Conservation (phyloP, 2,888 invertebrate species). For the Tipula confusa region DNA sequence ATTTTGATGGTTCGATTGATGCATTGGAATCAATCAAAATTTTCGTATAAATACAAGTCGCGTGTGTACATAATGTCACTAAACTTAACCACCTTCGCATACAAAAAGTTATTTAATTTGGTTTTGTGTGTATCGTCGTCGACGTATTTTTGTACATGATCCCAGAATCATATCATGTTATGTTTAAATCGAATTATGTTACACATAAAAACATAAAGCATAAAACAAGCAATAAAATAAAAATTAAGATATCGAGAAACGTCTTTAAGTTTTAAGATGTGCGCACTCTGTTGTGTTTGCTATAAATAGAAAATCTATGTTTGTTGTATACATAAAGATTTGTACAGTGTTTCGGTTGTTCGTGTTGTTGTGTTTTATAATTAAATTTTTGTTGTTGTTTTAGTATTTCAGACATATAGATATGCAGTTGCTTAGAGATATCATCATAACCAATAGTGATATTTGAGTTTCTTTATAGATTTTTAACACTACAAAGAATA, state of each 20-base stretch:
- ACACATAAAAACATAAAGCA: background rate
- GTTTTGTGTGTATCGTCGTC: background rate
- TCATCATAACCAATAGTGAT: background rate
- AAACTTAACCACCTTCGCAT: background rate
- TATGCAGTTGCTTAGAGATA: constrained; percentile 9
- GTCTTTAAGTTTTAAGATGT: background rate
- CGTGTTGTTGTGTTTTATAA: background rate
- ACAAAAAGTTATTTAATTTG: background rate
- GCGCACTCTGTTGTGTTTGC: background rate
- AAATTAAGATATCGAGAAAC: constrained; percentile 20
- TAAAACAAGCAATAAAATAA: constrained; percentile 12
- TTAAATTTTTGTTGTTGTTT: background rate
- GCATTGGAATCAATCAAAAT: background rate
- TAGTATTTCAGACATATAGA: background rate
- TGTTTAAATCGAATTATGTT: constrained; percentile 25
- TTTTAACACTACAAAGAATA: no score
- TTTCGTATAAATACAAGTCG: background rate
- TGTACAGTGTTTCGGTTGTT: background rate
- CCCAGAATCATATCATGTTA: background rate
- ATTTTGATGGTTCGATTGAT: background rate
- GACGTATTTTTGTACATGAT: background rate
- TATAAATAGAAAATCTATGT: constrained; percentile 20
- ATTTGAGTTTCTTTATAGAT: background rate
- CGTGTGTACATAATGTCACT: background rate
- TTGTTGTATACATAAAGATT: background rate